A percentile compares a stretch with the other conserved stretches of the same genome.
Evolutionary conservation across 2,888 invertebrate genomes (phyloP).

Genomic region (Drosophila paramelanica): DNA sequence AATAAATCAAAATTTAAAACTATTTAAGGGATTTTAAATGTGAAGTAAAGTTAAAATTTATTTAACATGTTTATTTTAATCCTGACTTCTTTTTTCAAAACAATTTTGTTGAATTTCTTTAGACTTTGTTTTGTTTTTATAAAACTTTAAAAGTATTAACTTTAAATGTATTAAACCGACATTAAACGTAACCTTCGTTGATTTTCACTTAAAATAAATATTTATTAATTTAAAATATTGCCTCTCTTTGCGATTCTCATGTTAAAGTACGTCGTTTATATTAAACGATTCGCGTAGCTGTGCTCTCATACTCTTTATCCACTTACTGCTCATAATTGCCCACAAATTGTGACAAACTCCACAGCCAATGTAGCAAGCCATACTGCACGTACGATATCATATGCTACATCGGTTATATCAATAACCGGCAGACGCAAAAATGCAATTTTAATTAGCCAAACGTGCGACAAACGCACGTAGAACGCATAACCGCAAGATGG

Average conservation of each 20-base stretch:
- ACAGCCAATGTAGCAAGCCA: not conserved
- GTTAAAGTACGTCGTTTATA: not conserved
- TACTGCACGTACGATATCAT: constrained; percentile 34
- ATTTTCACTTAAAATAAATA: too few species aligned
- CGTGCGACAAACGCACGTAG: constrained; percentile 74
- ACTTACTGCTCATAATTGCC: constrained; percentile 20
- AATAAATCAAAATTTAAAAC: too few species aligned
- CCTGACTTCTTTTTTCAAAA: too few species aligned
- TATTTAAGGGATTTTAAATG: too few species aligned
- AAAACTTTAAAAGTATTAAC: too few species aligned
- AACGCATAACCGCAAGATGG: constrained; percentile 76
- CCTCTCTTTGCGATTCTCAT: not conserved
- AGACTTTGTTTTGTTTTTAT: too few species aligned
- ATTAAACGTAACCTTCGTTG: too few species aligned
- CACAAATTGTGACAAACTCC: constrained; percentile 8
- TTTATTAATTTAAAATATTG: not conserved
- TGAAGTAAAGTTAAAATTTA: too few species aligned
- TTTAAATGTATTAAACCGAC: too few species aligned
- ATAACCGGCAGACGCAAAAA: constrained; percentile 60
- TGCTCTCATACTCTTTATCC: not conserved
- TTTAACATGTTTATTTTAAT: too few species aligned
- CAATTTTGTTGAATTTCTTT: too few species aligned
- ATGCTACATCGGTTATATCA: constrained; percentile 48
- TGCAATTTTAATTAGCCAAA: constrained; percentile 77
- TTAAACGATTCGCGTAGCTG: not conserved